Base-by-base conservation (phyloP, 53 echinoderm and acorn worm species). In the Antedon mediterranea region DNA sequence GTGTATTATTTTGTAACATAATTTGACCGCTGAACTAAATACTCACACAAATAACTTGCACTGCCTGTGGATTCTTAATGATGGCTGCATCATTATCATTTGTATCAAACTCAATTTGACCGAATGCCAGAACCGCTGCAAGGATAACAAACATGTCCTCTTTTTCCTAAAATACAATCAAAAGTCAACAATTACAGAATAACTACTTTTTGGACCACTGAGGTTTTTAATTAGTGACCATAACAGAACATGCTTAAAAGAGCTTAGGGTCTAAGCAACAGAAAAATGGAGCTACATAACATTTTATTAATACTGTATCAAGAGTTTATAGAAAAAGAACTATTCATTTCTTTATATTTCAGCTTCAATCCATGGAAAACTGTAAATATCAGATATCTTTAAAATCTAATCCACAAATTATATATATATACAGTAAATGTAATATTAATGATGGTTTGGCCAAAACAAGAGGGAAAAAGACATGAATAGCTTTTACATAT, bases 91-190 rank as follows among this genome's bases (percentile, higher is more conserved):
- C 97, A 37, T 92, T 87, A 1, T 97, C 97, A 32, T 88, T 92
- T n/a, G 88, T 81, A 15, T 92, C 97, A 37, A 97, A 77, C 81
- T 97, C 84, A 37, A 97, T 78, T 79, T 92, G 83, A 18, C 97
- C 92, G 44, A 97, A 84, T 71, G 76, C 86, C 31, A 97, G 72
- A 20, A 92, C 90, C 28, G 86, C 88, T 30, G 97, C 87, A 27
- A 97, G 79, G 73, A 92, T 86, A 78, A 80, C 83, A 75, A 87
- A 97, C 97, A 97, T 97, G 80, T 92, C 97, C 28, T 91, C 91
- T 90, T 92, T 85, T 78, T 97, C 97, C 97, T 97, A 74, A 28
- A 71, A 75, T 29, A 31, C 76, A 80, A 34, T n/a, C n/a, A n/a
- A n/a, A n/a, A n/a, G n/a, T n/a, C n/a, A n/a, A n/a, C n/a, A n/a